Conservation (phyloP, 2,888 invertebrate species). For the Cephonodes hylas region DNA sequence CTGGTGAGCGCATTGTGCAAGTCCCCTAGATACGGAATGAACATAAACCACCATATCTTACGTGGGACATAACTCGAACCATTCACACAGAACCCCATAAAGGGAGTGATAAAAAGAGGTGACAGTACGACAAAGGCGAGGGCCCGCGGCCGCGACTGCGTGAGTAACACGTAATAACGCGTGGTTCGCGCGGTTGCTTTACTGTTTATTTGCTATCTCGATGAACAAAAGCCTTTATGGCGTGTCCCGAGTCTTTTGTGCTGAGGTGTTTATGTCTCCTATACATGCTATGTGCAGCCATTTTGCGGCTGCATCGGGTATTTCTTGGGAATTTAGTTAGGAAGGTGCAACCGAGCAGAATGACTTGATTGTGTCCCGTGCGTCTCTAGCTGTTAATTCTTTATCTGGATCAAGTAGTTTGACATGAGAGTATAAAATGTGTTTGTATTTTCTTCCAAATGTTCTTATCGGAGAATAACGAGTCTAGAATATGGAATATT, state of each 20-base stretch:
- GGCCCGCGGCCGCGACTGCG: constrained; percentile 32
- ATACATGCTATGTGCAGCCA: background rate
- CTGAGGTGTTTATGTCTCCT: background rate
- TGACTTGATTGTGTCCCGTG: too few relatives aligned
- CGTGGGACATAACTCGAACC: background rate
- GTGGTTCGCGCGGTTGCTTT: constrained; percentile 27
- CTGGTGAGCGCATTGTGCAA: background rate
- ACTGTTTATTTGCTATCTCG: constrained; percentile 29
- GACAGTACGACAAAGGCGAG: constrained; percentile 35
- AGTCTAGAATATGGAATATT: too few relatives aligned
- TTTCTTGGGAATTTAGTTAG: background rate
- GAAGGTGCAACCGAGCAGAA: too few relatives aligned
- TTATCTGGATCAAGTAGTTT: too few relatives aligned
- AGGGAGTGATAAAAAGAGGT: constrained; percentile 29
- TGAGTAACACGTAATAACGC: constrained; percentile 42
- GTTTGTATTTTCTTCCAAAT: too few relatives aligned
- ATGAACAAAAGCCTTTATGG: constrained; percentile 23
- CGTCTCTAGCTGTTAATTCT: too few relatives aligned
- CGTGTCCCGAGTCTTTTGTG: constrained; percentile 9
- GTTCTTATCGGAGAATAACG: too few relatives aligned
- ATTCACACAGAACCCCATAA: constrained; percentile 17
- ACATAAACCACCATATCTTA: background rate
- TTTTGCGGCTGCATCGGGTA: background rate
- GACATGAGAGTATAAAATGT: too few relatives aligned
- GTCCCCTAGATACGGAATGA: background rate